Conservation (phyloP, 2,797 vertebrate genomes). For the Pangasius mekongensis region DNA sequence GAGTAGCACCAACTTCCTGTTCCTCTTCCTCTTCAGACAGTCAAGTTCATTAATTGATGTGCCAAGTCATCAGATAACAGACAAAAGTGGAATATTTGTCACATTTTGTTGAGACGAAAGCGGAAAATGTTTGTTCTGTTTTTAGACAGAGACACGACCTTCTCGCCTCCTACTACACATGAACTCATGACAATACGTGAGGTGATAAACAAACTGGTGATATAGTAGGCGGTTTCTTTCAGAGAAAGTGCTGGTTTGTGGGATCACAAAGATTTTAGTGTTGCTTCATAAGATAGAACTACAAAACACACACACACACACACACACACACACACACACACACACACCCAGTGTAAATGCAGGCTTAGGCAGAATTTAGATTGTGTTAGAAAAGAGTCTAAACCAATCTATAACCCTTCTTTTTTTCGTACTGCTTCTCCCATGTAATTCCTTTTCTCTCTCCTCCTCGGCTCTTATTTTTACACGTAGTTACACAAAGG, state of each 20-base stretch:
- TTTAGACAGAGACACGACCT: background rate
- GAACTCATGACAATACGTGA: background rate
- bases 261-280: background rate
- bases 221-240: background rate
- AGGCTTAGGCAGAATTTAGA: background rate
- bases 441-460: background rate
- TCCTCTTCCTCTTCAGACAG: background rate
- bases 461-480: background rate
- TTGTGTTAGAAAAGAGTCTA: background rate
- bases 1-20: constrained; percentile 2
- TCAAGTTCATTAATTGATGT: background rate
- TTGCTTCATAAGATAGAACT: background rate
- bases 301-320: background rate
- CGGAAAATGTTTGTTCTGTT: background rate
- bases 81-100: background rate
- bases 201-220: background rate
- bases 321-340: background rate
- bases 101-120: background rate
- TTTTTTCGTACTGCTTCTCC: background rate
- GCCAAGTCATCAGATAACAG: background rate
- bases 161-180: background rate
- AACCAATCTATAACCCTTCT: background rate
- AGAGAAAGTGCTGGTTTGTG: background rate
- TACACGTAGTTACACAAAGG: background rate
- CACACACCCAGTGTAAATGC: background rate